Conservation (phyloP, 23 tunicate species). For the Botrylloides violaceus region DNA sequence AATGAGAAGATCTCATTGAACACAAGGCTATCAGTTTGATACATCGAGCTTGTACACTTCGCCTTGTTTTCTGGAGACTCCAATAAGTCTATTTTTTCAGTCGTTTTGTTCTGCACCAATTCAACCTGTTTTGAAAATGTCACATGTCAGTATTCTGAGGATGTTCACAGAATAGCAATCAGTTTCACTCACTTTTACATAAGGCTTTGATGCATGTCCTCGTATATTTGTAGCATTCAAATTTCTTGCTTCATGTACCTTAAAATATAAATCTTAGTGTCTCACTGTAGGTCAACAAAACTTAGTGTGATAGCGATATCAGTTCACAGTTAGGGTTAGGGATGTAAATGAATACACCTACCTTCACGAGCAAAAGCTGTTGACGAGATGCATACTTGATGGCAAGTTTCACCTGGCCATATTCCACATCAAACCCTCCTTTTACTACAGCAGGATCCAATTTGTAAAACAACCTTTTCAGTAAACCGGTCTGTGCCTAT, state of each 20-base stretch:
- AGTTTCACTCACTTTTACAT: neutral
- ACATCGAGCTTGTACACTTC: constrained; percentile 34
- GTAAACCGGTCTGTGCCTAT: constrained; percentile 35
- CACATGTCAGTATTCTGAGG: neutral
- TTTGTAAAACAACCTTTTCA: constrained; percentile 78
- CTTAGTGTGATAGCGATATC: neutral
- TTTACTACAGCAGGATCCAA: constrained; percentile 83
- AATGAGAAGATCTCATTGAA: constrained; percentile 68
- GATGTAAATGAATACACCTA: constrained; percentile 2
- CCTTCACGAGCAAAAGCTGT: constrained; percentile 67
- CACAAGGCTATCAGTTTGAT: constrained; percentile 39
- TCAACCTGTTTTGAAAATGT: constrained; percentile 25
- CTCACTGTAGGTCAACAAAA: no score
- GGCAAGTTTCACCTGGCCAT: constrained; percentile 62
- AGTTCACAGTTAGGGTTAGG: neutral
- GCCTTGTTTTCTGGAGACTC: constrained; percentile 13
- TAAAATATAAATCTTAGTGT: no score
- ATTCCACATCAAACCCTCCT: constrained; percentile 30
- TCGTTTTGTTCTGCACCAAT: constrained; percentile 23
- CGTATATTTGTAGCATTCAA: neutral
- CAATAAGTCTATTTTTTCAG: neutral
- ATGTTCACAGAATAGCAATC: neutral
- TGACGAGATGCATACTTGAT: constrained; percentile 43
- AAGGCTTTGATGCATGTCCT: neutral
- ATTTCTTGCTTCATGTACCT: neutral